Conservation (phyloP, 2,113 vertebrate species). For the Ifrita kowaldi region DNA sequence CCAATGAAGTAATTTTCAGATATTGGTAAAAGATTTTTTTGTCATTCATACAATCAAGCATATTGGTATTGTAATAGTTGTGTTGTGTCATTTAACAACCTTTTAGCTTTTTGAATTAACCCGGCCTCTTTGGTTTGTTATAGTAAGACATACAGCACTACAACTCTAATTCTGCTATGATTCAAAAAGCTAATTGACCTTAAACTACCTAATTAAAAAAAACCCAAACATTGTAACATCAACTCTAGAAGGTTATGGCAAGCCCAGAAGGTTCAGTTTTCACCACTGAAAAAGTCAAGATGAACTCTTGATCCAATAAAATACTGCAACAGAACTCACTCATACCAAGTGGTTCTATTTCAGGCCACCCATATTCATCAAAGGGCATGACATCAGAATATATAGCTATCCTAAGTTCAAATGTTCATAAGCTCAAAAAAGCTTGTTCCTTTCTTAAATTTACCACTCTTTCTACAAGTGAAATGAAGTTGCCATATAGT, state of each 20-base stretch:
- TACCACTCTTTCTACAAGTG: background rate
- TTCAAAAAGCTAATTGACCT: background rate
- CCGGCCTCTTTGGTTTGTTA: background rate
- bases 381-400: background rate
- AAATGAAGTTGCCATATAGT: background rate
- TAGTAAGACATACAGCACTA: background rate
- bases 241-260: background rate
- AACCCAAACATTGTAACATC: background rate
- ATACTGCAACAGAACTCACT: background rate
- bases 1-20: background rate
- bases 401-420: background rate
- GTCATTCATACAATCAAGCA: background rate
- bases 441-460: background rate
- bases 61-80: background rate
- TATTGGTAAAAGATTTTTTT: background rate
- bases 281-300: background rate
- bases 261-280: background rate
- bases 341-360: background rate
- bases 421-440: background rate
- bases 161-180: background rate
- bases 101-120: background rate
- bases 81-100: background rate
- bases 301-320: background rate
- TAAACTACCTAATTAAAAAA: background rate
- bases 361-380: background rate